Evolutionary conservation across 35 echinoderm and acorn worm species (phyloP), one percentile per base, ranked within the genome.

Genomic region (Anneissia japonica): DNA sequence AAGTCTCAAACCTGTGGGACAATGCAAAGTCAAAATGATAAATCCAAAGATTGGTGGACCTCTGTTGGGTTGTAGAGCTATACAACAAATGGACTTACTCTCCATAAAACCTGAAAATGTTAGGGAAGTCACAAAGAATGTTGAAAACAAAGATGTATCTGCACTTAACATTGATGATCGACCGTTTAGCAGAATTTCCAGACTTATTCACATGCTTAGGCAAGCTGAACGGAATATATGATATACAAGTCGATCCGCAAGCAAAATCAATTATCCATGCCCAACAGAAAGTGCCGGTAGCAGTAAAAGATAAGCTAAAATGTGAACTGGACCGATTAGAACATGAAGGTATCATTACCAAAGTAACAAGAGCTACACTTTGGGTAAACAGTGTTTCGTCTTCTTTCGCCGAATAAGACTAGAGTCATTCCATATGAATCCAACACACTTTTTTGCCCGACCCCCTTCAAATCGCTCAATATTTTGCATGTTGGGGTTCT

Each of bases 41-140:
- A 92, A 97, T 80, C 84, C 84, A 26, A 93, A 93, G 77, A 93
- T n/a, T n/a, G n/a, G n/a, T n/a, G n/a, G n/a, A n/a, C n/a, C n/a
- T n/a, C n/a, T 90, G 40, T 31, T 90, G 11, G 84, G 92, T n/a
- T 87, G 80, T 46, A 73, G 31, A 46, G 79, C 88, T 30, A 30
- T 64, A 2, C 93, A 95, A 35, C 85, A 85, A 45, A 87, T 94
- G 89, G 76, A 83, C 21, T 55, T 94, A 5, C 79, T 87, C n/a
- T n/a, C n/a, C n/a, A n/a, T n/a, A n/a, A n/a, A n/a, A n/a, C n/a
- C n/a, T n/a, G n/a, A n/a, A n/a, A n/a, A n/a, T n/a, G n/a, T n/a
- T n/a, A n/a, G n/a, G n/a, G n/a, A n/a, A n/a, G n/a, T n/a, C n/a
- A n/a, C n/a, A n/a, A n/a, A n/a, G n/a, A n/a, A n/a, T n/a, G n/a